Percentiles rank a stretch among this genome's conserved stretches.
Conservation (phyloP, 2,888 invertebrate genomes). For the Cephonodes hylas region DNA sequence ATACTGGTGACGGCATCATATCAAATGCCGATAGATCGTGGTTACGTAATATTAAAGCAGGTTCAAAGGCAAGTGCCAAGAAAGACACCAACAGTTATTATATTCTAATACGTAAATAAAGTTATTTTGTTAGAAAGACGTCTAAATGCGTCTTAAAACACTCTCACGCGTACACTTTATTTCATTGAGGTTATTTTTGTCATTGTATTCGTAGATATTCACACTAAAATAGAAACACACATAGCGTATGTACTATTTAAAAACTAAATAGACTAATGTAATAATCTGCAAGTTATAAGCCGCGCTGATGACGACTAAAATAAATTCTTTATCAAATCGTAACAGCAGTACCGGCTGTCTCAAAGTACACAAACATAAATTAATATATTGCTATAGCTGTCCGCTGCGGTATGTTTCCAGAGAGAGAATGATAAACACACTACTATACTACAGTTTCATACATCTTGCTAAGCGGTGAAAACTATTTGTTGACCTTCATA, state of each 20-base stretch:
- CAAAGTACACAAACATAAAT: slow-evolving; percentile 34
- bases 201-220: slow-evolving; percentile 13
- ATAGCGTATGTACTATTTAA: neutral
- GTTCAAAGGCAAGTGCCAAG: neutral
- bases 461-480: slow-evolving; percentile 42
- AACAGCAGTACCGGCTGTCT: slow-evolving; percentile 30
- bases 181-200: slow-evolving; percentile 16
- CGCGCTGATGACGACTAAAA: slow-evolving; percentile 23
- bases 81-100: neutral
- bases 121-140: neutral
- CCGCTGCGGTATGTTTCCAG: slow-evolving; percentile 34
- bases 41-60: neutral
- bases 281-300: neutral
- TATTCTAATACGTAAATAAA: neutral
- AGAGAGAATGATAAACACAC: slow-evolving; percentile 39
- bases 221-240: neutral
- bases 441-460: slow-evolving; percentile 39
- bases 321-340: slow-evolving; percentile 32
- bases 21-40: too few species aligned
- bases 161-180: slow-evolving; percentile 26
- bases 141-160: neutral
- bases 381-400: slow-evolving; percentile 25
- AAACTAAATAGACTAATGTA: neutral
- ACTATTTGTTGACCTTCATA: slow-evolving; percentile 58
- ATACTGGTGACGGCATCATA: too few species aligned